Evolutionary conservation across 2,797 vertebrate genomes (phyloP).

Genomic region (Gastrophryne carolinensis): DNA sequence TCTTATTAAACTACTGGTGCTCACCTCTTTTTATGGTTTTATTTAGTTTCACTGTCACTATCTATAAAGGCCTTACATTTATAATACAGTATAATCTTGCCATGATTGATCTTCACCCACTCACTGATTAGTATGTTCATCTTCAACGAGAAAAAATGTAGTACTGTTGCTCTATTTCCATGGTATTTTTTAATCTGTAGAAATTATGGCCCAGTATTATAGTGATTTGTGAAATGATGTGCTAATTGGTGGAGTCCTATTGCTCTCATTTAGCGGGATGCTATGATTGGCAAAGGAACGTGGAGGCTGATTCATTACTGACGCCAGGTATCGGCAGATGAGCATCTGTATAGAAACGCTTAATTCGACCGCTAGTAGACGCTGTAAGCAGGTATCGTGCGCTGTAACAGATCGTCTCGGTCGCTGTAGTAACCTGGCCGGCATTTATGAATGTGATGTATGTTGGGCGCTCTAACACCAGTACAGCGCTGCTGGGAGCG

Average conservation of each 20-base stretch:
- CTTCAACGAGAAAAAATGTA: neutral
- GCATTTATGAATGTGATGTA: too few species aligned
- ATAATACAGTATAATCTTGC: neutral
- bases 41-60: neutral
- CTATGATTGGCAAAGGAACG: constrained; percentile 1
- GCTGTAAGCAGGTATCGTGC: too few species aligned
- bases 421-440: too few species aligned
- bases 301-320: too few species aligned
- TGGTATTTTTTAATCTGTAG: neutral
- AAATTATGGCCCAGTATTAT: neutral
- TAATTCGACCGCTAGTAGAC: too few species aligned
- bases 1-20: neutral
- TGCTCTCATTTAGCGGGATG: constrained; percentile 4
- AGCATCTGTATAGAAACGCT: too few species aligned
- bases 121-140: neutral
- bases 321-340: too few species aligned
- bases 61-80: neutral
- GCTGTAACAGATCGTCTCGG: too few species aligned
- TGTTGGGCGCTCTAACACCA: too few species aligned
- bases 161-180: neutral
- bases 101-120: neutral
- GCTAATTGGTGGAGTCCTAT: constrained; percentile 3
- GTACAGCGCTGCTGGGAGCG: too few species aligned
- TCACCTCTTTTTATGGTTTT: neutral
- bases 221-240: constrained; percentile 4